Base-by-base conservation (phyloP, 2,888 invertebrate genomes). In the Drosophila kambysellisi region DNA sequence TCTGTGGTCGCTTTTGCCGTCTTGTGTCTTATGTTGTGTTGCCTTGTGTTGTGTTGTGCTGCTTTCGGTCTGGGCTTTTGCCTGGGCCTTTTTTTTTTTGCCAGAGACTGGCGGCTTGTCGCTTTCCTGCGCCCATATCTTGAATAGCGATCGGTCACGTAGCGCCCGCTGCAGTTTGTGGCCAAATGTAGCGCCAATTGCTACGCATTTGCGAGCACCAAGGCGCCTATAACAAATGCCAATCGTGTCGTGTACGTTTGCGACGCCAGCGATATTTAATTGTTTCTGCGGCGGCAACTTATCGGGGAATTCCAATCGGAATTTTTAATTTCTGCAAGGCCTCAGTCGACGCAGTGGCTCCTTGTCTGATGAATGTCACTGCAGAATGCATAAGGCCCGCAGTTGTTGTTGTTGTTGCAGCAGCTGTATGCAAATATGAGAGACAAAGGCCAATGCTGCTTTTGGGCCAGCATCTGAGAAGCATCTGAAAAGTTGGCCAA, bases 231-330 rank as follows among this genome's bases (percentile, higher is more conserved):
- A 90, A 86, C 85, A 86, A 86, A 86, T 85, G 91, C 91, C 89
- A 90, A 91, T 85, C 91, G 85, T 86, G 85, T 90, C 89, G 91
- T 88, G 91, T 84, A 74, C 64, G 74, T 39, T 64, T 50, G 43
- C 70, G 70, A 83, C 83, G 91, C 91, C 87, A 91, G 79, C 92
- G 91, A 92, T 92, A 92, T 91, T 92, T 92, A 92, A 92, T 92
- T 92, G 92, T 92, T 92, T 88, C 83, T 83, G 86, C 86, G 86
- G 65, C 81, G 79, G 79, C 84, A 73, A 86, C 89, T 91, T 88
- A 91, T 87, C 86, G 86, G 90, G 83, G 91, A 91, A 91, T 89
- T 87, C 88, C 89, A 83, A 91, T 91, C 91, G 82, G 92, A 92
- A 91, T 92, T 91, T 90, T 86, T 86, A 92, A 91, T 91, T 89